Evolutionary conservation across 2,113 vertebrate genomes (phyloP).

Genomic region (Chelonoidis abingdonii): DNA sequence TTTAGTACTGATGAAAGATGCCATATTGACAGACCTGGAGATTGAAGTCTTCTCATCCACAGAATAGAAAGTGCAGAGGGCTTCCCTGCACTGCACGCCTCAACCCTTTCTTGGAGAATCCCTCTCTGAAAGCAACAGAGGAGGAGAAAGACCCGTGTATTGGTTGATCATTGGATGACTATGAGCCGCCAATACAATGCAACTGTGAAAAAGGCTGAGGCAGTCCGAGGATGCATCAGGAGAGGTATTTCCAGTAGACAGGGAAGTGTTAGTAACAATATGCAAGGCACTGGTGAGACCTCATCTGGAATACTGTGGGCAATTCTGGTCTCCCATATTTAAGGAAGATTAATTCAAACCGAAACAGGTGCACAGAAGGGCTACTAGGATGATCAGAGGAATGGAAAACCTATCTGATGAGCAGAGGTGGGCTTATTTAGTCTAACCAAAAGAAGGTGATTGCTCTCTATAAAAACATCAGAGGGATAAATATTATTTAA

Average conservation of each 20-base stretch:
- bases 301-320: background rate
- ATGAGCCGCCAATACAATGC: background rate
- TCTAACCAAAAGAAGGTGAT: background rate
- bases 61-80: background rate
- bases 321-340: background rate
- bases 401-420: background rate
- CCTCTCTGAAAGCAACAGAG: background rate
- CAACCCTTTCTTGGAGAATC: background rate
- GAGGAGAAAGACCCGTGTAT: background rate
- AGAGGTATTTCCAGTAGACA: background rate
- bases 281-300: background rate
- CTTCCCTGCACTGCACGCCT: background rate
- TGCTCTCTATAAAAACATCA: background rate
- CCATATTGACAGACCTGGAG: background rate
- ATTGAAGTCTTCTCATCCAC: background rate
- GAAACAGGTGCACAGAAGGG: background rate
- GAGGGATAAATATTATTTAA: no score
- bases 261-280: background rate
- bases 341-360: background rate
- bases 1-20: background rate
- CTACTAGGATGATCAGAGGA: background rate
- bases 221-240: background rate
- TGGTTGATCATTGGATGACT: background rate
- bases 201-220: background rate
- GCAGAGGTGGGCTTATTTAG: background rate